A percentile compares a stretch with the other conserved stretches of the same genome.
phyloP scores from a whole-genome alignment of 2,113 vertebrate species.

The Tachuris rubrigastra region DNA sequence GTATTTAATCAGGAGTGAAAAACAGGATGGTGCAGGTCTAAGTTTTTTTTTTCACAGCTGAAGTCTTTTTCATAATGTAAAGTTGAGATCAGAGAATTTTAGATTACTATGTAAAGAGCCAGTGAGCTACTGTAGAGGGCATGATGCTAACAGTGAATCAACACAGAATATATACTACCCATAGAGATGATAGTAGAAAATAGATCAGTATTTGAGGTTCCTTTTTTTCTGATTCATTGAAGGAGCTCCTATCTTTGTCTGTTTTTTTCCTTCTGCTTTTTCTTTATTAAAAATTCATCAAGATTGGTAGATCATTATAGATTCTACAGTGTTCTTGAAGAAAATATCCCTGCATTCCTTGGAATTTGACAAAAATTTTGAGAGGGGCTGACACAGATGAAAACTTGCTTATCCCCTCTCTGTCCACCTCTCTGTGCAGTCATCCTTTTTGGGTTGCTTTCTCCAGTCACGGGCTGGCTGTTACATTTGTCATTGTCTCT shows the following conservation, averaged over 20 bases:
- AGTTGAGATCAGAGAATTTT: not conserved
- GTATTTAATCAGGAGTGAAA: not conserved
- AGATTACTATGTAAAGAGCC: not conserved
- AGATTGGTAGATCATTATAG: not conserved
- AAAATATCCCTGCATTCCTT: not conserved
- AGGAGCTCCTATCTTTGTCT: fast-evolving
- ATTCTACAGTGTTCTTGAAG: not conserved
- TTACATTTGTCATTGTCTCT: not conserved
- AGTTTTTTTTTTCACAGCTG: not conserved
- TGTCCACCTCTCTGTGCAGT: not conserved
- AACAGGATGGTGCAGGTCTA: not conserved
- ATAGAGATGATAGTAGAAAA: not conserved
- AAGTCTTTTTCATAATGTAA: not conserved
- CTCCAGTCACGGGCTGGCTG: not conserved
- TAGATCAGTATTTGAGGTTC: not conserved
- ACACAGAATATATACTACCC: not conserved
- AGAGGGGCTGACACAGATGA: not conserved
- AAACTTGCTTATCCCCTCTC: not conserved
- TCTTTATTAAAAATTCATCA: not conserved
- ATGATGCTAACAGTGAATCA: not conserved
- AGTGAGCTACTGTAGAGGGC: not conserved
- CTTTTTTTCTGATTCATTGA: not conserved
- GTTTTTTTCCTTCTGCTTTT: not conserved
- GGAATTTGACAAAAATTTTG: not conserved
- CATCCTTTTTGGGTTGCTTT: not conserved